Evolutionary conservation across 2,888 invertebrate genomes (phyloP), one percentile per base, ranked within the genome.

Genomic region (Drosophila cracens): DNA sequence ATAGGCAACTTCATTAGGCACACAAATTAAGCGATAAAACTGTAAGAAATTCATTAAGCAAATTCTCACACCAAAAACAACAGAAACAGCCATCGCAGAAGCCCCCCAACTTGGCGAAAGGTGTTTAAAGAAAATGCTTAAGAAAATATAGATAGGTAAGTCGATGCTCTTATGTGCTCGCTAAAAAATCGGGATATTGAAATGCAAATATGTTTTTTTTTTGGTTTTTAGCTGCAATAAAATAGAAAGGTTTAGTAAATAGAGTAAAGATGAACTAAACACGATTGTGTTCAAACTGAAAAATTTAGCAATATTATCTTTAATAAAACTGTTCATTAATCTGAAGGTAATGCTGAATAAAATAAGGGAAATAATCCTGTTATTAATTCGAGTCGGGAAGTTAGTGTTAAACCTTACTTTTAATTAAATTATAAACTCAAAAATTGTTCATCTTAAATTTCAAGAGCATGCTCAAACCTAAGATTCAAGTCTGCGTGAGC

Each of bases 11-110:
- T 87, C 90, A 87, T 87, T 87, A 89, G 75, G 73, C 84, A 57
- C 87, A 79, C 87, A 89, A 89, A 86, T 86, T 83, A 87, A 87
- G 79, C 82, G 76, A 82, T 87, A 90, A 87, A 76, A 66, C 85
- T 74, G 66, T 75, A 76, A 70, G 84, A 90, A 87, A 89, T 90
- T 89, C 90, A 86, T 88, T 88, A 87, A 78, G 83, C 75, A 76
- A 90, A 87, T 89, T 78, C 76, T 73, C 69, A 73, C 70, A 74
- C 70, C 71, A 70, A 65, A 81, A 76, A 83, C 58, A 73, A 83
- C 74, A 73, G 71, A 58, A 56, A 27, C 59, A 53, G 16, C 46
- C 51, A 8, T 36, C 57, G 49, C 52, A 61, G 33, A 58, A 51
- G 65, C 79, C 78, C 68, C 58, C 79, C 58, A 67, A 70, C 70